Conservation (phyloP, 2,113 vertebrate species). For the Glareola pratincola region DNA sequence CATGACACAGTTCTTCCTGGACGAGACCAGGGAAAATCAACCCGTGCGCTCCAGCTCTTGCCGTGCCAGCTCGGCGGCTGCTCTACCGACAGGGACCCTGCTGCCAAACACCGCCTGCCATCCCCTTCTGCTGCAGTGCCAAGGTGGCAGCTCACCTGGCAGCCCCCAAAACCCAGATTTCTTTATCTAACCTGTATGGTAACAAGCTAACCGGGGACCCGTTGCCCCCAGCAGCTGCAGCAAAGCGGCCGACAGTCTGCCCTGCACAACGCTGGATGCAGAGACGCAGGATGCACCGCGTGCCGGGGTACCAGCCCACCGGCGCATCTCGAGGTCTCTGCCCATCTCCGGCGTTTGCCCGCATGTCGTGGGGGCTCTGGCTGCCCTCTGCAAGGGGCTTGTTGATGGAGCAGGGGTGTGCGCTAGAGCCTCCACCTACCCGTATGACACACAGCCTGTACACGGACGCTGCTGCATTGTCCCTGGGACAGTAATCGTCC, state of each 20-base stretch:
- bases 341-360: rapidly evolving
- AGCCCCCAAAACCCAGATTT: background rate
- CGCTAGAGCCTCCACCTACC: background rate
- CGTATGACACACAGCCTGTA: rapidly evolving
- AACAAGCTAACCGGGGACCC: background rate
- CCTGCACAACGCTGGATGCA: rapidly evolving
- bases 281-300: rapidly evolving
- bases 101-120: rapidly evolving
- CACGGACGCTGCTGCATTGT: background rate
- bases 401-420: rapidly evolving
- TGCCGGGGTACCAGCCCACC: rapidly evolving
- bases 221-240: background rate
- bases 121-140: background rate
- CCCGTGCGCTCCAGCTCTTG: rapidly evolving
- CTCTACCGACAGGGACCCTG: background rate
- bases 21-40: background rate
- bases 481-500: background rate
- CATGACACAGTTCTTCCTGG: background rate
- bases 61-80: background rate
- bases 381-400: background rate
- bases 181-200: background rate
- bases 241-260: rapidly evolving
- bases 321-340: rapidly evolving
- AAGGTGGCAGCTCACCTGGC: background rate
- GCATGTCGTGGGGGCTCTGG: rapidly evolving